Evolutionary conservation across 2,888 invertebrate genomes (phyloP), one percentile per base, ranked within the genome.

Genomic region (Eupithecia dodoneata): DNA sequence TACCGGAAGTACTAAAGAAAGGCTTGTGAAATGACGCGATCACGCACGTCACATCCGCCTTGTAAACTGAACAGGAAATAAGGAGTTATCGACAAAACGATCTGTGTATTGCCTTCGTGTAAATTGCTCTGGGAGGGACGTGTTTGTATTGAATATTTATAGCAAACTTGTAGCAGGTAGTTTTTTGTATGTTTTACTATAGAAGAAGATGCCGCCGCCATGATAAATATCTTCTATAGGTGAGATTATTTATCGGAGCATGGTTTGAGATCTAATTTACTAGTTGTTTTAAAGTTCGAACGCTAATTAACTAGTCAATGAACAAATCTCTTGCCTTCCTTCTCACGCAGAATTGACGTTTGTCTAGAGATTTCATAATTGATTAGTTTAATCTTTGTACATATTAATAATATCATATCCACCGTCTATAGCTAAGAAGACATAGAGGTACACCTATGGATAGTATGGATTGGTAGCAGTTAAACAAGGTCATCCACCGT

Each of bases 1-100:
- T 69, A 74, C 41, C 72, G 78, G 77, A 76, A 81, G 79, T 75
- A 41, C 67, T 69, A 69, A 49, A 49, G 70, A 63, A 67, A 77
- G 74, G 73, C 78, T 80, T 76, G 83, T 85, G 85, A 83, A 85
- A 85, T 83, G 78, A 82, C 78, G 76, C 76, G 71, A 73, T 42
- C 79, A 74, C 76, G 71, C 73, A 76, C 75, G 81, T 81, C 74
- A 82, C 79, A 80, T 81, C 83, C 84, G 79, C 79, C 81, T 73
- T 81, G 80, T 84, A 84, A 83, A 85, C 81, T 82, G 79, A 74
- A 77, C 77, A 79, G 83, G 82, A 83, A 85, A 84, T 83, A 84
- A 81, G 81, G 78, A 81, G 79, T 82, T 84, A 85, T 85, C 83
- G 79, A 71, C 74, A 71, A 76, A 77, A 80, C 73, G 76, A 83